A percentile compares a stretch with the other conserved stretches of the same genome.
These are phyloP conservation scores for Oostethus manadensis DNA, from an alignment of 2,113 vertebrate species.

Conservation along the genomic window DNA sequence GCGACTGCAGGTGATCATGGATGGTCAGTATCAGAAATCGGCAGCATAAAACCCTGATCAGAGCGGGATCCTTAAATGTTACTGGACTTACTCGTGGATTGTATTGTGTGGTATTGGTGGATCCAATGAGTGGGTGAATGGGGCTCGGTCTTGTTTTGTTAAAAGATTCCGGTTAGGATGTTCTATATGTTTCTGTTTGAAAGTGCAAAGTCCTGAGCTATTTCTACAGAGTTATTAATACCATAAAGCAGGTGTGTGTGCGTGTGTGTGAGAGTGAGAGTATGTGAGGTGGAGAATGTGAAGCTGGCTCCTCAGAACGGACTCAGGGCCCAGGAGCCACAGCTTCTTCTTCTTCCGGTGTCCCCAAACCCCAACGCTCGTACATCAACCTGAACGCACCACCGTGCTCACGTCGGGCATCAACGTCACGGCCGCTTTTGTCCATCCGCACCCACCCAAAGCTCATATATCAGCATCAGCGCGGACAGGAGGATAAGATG, in stretches of 20 bases:
- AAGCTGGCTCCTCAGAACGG: conserved; percentile 41
- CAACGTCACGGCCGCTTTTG: conserved; percentile 37
- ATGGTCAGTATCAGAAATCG: no score
- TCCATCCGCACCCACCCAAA: conserved; percentile 23
- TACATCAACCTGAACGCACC: conserved; percentile 61
- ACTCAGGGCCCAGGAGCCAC: conserved; percentile 48
- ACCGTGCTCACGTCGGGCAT: conserved; percentile 48
- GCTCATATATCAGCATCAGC: conserved; percentile 71
- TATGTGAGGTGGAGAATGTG: conserved; percentile 32
- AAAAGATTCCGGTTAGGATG: no score
- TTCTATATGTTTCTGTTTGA: no score
- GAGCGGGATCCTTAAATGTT: no score
- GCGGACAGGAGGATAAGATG: conserved; percentile 60
- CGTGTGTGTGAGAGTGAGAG: no score
- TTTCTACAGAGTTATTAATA: conserved; percentile 46
- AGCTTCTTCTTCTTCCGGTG: conserved; percentile 40
- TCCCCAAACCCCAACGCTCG: conserved; percentile 65
- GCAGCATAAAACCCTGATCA: no score
- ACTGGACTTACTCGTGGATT: no score
- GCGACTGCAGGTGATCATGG: no score
- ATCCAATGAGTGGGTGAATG: no score
- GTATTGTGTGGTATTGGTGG: no score
- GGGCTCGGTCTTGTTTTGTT: no score
- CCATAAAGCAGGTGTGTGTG: conserved; percentile 36
- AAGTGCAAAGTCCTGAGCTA: conserved; percentile 8